Evolutionary conservation across 2,888 invertebrate genomes (phyloP), one percentile per base, ranked within the genome.

Genomic region (Syritta pipiens): DNA sequence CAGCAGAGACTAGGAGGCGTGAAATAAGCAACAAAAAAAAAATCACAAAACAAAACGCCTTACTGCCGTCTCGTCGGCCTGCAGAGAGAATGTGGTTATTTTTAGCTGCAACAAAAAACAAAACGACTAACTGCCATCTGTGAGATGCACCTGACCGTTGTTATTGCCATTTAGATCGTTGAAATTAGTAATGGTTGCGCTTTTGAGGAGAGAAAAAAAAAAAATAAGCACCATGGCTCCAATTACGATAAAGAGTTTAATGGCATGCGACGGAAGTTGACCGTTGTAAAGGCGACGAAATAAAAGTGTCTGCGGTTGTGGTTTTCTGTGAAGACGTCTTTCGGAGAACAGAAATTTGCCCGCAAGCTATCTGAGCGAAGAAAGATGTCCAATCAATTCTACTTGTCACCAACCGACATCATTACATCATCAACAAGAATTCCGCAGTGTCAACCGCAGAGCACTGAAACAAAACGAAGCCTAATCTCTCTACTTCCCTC

Each of bases 111-210:
- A 6, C 28, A 28, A 28, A n/a, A 9, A 28, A 17, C 2, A 26
- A 28, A 14, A 6, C 2, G 22, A 19, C 7, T 19, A 4, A 9
- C 20, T 35, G 37, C 9, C 49, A 57, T 59, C 53, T 62, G 49
- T 42, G 46, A 53, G 53, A 35, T 69, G 69, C 75, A 75, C 55
- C 69, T 75, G 69, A 75, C 69, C 75, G 75, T 76, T 63, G 71
- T 65, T 57, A 57, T 42, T 74, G 74, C 59, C 42, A 57, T 65
- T 69, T 62, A 62, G 68, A 62, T 76, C 62, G 69, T 49, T 63
- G 28, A 71, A 57, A 62, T 62, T 69, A 69, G 55, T 55, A 55
- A 60, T 68, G 62, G 76, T 76, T 62, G 57, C 62, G 76, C 40
- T 62, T 76, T 19, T 69, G 17, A 69, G 32, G 62, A 26, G 30